Evolutionary conservation across 1,140 invertebrate species (phyloP), one percentile per base, ranked within the genome.

Genomic region (Trachymyrmex septentrionalis): DNA sequence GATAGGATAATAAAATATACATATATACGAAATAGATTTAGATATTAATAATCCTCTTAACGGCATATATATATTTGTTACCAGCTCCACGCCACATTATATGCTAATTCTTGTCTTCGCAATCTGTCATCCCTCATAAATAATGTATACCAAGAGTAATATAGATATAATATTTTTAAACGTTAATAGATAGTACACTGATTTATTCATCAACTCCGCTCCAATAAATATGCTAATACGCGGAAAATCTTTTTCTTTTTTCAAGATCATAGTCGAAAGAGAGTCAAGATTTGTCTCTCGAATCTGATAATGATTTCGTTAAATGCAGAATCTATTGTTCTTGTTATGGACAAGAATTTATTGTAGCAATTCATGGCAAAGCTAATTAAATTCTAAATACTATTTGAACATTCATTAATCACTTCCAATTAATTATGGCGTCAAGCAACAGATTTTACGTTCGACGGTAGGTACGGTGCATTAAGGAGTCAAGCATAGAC

Each of bases 81-180:
- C 24, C 67, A 30, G 38, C 80, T 73, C 34, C 38, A 61, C 24
- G 19, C 38, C 7, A 14, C 55, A 84, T 73, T 73, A 59, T 73
- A 59, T 84, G 80, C 14, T 84, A 84, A 82, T 72, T 82, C 55
- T 59, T 48, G 55, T 24, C 2, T 12, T 66, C 34, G 34, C 53
- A n/a, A 6, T 12, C 44, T 48, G 72, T 14, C 19, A 34, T n/a
- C 19, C 12, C 10, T 73, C 55, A 73, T 73, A 27, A 84, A 84
- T 84, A 73, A 84, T 73, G 80, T 48, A 61, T 48, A 16, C 2
- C 27, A 2, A 27, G 6, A 44, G 21, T 44, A 72, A 72, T 44
- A 24, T 21, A 72, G 34, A 57, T 57, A 61, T 63, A 50, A 84
- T 84, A 84, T 73, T 73, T 64, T 10, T 84, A 73, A 61, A 84